phyloP scores from a whole-genome alignment of 2,888 invertebrate genomes.

The Stegana nigrithorax region DNA sequence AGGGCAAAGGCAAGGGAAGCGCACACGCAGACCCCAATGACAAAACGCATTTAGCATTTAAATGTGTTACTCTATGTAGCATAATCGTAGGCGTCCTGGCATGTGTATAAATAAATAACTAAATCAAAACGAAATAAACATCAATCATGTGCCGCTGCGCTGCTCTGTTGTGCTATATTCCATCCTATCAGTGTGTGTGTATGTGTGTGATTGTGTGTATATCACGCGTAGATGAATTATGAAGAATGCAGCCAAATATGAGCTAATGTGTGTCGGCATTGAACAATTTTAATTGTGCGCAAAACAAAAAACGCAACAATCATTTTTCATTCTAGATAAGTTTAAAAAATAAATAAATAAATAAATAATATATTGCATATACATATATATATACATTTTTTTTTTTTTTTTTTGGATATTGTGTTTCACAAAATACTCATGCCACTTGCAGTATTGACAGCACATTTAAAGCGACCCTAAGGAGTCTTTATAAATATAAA shows the following conservation, averaged over 20 bases:
- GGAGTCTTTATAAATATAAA: slow-evolving; percentile 21
- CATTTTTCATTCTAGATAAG: slow-evolving; percentile 44
- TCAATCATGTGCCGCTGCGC: background rate
- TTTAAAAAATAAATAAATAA: slow-evolving; percentile 13
- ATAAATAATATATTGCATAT: slow-evolving; percentile 19
- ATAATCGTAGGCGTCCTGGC: background rate
- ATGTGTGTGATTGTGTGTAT: no score
- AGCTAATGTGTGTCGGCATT: slow-evolving; percentile 46
- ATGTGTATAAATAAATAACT: no score
- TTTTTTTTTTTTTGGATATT: no score
- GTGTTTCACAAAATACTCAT: slow-evolving; percentile 14
- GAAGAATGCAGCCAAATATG: background rate
- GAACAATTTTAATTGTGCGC: slow-evolving; percentile 34
- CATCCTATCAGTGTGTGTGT: no score
- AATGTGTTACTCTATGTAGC: no score
- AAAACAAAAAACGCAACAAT: slow-evolving; percentile 17
- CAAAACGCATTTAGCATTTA: no score
- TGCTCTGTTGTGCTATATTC: no score
- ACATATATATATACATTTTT: slow-evolving; percentile 42
- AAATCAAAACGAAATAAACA: no score
- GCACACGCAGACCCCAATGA: background rate
- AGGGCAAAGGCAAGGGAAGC: background rate
- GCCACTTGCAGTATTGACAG: background rate
- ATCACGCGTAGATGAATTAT: background rate
- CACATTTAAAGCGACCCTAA: background rate